phyloP scores from a whole-genome alignment of 2,888 invertebrate species.

The Calliopum simillimum region DNA sequence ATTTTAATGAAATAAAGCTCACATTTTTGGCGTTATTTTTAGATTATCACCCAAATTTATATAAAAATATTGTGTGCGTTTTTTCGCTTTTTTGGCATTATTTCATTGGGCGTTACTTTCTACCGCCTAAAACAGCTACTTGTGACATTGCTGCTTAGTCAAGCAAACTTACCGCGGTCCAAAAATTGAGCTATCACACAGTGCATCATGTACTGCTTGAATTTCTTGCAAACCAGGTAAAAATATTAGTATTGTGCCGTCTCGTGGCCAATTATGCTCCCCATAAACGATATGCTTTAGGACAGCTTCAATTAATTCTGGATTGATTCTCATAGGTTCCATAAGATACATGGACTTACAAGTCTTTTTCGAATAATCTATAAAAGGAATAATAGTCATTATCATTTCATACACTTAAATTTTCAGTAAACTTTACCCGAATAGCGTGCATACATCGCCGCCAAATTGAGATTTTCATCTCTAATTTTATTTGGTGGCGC shows the following conservation, averaged over 20 bases:
- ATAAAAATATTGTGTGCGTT: no score
- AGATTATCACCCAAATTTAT: no score
- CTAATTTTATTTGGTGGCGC: slow-evolving; percentile 73
- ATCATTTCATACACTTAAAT: background rate
- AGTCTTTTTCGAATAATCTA: slow-evolving; percentile 72
- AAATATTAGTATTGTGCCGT: slow-evolving; percentile 83
- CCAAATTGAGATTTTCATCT: slow-evolving; percentile 78
- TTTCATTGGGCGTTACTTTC: no score
- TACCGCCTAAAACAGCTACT: no score
- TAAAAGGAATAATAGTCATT: slow-evolving; percentile 11
- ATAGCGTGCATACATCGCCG: slow-evolving; percentile 77
- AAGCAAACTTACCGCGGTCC: slow-evolving; percentile 68
- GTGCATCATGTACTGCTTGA: slow-evolving; percentile 76
- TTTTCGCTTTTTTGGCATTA: no score
- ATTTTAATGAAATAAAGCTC: no score
- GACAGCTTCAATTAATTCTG: slow-evolving; percentile 80
- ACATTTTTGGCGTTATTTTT: no score
- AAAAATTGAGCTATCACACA: slow-evolving; percentile 75
- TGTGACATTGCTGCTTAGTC: background rate
- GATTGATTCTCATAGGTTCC: slow-evolving; percentile 82
- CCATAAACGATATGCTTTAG: slow-evolving; percentile 78
- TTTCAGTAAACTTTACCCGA: slow-evolving; percentile 63
- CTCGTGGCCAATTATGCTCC: slow-evolving; percentile 70
- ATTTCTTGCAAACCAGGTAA: slow-evolving; percentile 86
- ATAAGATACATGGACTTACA: slow-evolving; percentile 81